Evolutionary conservation across 2,797 vertebrate genomes (phyloP).

Genomic region (Lacerta viridis): DNA sequence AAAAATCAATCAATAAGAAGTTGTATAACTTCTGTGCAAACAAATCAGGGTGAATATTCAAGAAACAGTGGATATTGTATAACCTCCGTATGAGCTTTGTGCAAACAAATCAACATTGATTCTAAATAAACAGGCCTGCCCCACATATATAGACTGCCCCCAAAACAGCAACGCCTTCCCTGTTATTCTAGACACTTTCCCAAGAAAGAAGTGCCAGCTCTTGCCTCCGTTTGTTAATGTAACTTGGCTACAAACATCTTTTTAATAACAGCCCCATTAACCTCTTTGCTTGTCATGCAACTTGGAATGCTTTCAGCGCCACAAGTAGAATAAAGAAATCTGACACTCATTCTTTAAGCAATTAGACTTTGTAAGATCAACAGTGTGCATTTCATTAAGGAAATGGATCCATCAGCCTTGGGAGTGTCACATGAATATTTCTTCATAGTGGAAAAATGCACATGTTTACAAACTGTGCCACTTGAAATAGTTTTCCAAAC

Average conservation of each 20-base stretch:
- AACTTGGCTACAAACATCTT: constrained; percentile 70
- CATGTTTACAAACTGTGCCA: constrained; percentile 69
- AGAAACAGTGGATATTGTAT: no score
- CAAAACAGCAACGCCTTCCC: neutral
- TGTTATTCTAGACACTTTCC: neutral
- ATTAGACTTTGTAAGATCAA: constrained; percentile 80
- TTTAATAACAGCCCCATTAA: constrained; percentile 77
- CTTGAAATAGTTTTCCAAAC: constrained; percentile 73
- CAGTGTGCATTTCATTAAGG: constrained; percentile 78
- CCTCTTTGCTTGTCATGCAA: constrained; percentile 54
- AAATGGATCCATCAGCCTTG: constrained; percentile 71
- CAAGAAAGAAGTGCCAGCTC: constrained; percentile 60
- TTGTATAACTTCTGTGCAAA: no score
- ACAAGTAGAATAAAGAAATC: constrained; percentile 68
- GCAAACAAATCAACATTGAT: no score
- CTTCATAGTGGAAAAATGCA: constrained; percentile 62
- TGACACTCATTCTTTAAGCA: constrained; percentile 74
- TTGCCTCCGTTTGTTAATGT: constrained; percentile 70
- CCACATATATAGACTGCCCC: neutral
- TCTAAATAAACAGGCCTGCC: no score
- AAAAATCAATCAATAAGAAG: no score
- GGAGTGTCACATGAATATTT: constrained; percentile 62
- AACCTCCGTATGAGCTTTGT: no score
- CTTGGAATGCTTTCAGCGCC: constrained; percentile 74
- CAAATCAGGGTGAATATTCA: no score